Conservation (phyloP, 2,113 vertebrate species). For the Misgurnus anguillicaudatus region DNA sequence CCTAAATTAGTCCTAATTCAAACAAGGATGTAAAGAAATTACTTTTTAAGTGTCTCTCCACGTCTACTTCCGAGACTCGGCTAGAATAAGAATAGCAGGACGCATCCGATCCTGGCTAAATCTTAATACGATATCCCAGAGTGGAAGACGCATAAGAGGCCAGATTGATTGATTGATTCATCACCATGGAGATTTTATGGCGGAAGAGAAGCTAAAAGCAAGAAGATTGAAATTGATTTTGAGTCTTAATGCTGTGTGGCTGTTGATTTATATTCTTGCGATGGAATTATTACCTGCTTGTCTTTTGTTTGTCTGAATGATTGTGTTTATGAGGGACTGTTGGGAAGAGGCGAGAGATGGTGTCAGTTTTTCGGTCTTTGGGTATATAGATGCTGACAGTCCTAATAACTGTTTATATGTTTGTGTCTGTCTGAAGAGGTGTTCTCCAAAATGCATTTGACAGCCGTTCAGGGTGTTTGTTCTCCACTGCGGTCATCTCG, state of each 20-base stretch:
- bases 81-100: neutral
- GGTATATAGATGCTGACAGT: conserved; percentile 45
- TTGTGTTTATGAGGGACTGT: conserved; percentile 31
- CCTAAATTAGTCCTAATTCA: conserved; percentile 22
- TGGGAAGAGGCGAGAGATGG: conserved; percentile 8
- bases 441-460: conserved; percentile 46
- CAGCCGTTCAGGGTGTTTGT: conserved; percentile 34
- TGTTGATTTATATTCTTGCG: conserved; percentile 32
- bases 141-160: neutral
- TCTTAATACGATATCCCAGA: conserved; percentile 22
- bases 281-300: conserved; percentile 32
- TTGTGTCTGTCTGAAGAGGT: conserved; percentile 31
- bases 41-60: conserved; percentile 38
- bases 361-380: conserved; percentile 21
- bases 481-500: conserved; percentile 20
- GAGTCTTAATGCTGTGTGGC: conserved; percentile 10
- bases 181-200: conserved; percentile 34
- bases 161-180: conserved; percentile 17
- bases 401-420: conserved; percentile 50
- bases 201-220: conserved; percentile 21
- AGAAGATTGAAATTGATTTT: conserved; percentile 41
- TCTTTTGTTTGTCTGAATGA: conserved; percentile 32
- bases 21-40: neutral
- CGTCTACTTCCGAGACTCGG: conserved; percentile 37
- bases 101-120: neutral